phyloP scores from a whole-genome alignment of 2,888 invertebrate species.

The Athalia cordata region DNA sequence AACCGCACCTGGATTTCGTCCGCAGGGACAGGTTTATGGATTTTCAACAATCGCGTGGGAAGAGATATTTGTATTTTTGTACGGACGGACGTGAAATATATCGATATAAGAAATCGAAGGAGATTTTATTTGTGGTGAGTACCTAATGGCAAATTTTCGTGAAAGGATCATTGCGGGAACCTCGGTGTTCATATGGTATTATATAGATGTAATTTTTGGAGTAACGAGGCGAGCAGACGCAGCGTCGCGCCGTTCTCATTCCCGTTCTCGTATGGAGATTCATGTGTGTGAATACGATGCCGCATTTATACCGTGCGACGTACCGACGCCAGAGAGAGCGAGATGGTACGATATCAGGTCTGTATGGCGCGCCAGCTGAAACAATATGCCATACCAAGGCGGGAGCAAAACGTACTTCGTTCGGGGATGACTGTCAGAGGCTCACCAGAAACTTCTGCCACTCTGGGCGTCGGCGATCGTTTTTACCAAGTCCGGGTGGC shows the following conservation, averaged over 20 bases:
- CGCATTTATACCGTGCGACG: slow-evolving; percentile 39
- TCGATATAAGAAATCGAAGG: too few relatives aligned
- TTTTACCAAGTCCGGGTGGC: slow-evolving; percentile 43
- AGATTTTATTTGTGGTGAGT: too few relatives aligned
- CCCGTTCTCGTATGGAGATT: too few relatives aligned
- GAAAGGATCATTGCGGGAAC: background rate
- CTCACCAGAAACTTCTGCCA: slow-evolving; percentile 20
- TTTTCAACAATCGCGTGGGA: too few relatives aligned
- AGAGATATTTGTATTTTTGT: too few relatives aligned
- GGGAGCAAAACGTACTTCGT: slow-evolving; percentile 31
- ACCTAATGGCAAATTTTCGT: background rate
- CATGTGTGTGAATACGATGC: slow-evolving; percentile 27
- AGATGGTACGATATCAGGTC: background rate
- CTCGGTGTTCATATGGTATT: background rate
- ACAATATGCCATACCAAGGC: slow-evolving; percentile 37
- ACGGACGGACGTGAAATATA: too few relatives aligned
- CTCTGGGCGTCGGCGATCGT: slow-evolving; percentile 25
- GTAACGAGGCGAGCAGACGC: slow-evolving; percentile 38
- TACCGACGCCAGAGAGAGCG: slow-evolving; percentile 35
- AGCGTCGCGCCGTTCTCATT: slow-evolving; percentile 26
- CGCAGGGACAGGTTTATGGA: too few relatives aligned
- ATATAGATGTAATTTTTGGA: background rate
- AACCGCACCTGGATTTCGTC: too few relatives aligned
- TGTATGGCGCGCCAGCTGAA: slow-evolving; percentile 41
- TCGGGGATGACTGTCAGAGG: slow-evolving; percentile 37